Evolutionary conservation across 2,797 vertebrate genomes (phyloP).

Genomic region (Enoplosus armatus): DNA sequence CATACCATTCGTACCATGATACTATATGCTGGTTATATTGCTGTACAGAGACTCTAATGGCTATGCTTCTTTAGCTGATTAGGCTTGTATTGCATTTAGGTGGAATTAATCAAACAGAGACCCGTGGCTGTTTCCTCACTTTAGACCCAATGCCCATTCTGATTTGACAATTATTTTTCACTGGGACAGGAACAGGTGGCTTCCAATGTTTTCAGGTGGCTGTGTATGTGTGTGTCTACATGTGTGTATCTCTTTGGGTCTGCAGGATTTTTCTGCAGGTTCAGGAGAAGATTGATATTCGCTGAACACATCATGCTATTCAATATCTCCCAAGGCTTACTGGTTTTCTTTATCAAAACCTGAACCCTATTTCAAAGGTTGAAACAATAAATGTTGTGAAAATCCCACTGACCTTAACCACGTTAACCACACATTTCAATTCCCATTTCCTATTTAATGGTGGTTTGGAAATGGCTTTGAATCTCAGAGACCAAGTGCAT

Average conservation of each 20-base stretch:
- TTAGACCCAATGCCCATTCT: background rate
- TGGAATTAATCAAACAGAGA: constrained; percentile 2
- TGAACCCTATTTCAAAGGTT: constrained; percentile 14
- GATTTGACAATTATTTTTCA: background rate
- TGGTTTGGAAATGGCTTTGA: constrained; percentile 56
- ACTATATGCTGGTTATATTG: background rate
- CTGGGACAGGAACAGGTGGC: background rate
- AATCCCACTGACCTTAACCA: constrained; percentile 49
- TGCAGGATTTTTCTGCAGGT: background rate
- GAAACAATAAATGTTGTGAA: constrained; percentile 26
- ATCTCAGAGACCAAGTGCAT: constrained; percentile 39
- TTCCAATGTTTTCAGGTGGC: background rate
- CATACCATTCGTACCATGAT: background rate
- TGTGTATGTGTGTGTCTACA: background rate
- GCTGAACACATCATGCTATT: background rate
- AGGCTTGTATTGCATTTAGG: background rate
- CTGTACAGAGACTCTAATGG: background rate
- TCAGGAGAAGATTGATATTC: background rate
- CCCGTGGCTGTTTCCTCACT: background rate
- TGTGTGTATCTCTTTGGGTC: background rate
- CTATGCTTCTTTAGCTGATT: background rate
- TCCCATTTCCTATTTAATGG: constrained; percentile 48
- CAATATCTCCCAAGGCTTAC: background rate
- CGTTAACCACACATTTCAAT: constrained; percentile 43
- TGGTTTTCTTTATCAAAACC: constrained; percentile 11